Base-by-base conservation (phyloP, 2,888 invertebrate genomes). In the Nyleta sp. region DNA sequence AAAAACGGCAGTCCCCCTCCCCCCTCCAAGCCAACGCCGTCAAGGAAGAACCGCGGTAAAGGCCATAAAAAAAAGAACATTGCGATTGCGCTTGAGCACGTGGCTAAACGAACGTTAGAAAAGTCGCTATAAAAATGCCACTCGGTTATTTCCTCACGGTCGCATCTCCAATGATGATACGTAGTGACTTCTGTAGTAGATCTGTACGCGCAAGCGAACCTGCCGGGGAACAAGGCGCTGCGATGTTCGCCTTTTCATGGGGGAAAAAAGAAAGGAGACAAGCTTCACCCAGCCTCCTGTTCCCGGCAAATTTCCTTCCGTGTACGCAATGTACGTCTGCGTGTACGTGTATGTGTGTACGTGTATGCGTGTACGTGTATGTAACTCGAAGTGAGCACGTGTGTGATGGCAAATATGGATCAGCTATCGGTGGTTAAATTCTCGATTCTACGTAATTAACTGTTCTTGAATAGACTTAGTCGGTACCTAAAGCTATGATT, bases 401-500 rank as follows among this genome's bases (percentile, higher is more conserved):
- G 70, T 55, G 72, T 81, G 87, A 89, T 87, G 87, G 87, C 87
- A 88, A 87, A 87, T 88, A 88, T 86, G 85, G 87, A 86, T 87
- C 85, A 86, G 87, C 87, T 88, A 88, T 89, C 87, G 87, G 87
- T 88, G 87, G 86, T 86, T 88, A 87, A 86, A 88, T 87, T 87
- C 83, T 88, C 85, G 84, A 81, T 80, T 86, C 86, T 85, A 88
- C 87, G 84, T 82, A 78, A 80, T 84, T 85, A 84, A 84, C 82
- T 85, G 65, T 46, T 86, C 84, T 84, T 87, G 86, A 87, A 86
- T 87, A 88, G 86, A 87, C 86, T 87, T 89, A 87, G 86, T 86
- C 86, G 85, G 85, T 88, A 87, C 80, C 85, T 90, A 90, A 87
- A 88, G 86, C 89, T 90, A 90, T 89, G 89, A 88, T 90, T 90